phyloP scores from a whole-genome alignment of 1,140 invertebrate genomes.

The Riptortus pedestris region DNA sequence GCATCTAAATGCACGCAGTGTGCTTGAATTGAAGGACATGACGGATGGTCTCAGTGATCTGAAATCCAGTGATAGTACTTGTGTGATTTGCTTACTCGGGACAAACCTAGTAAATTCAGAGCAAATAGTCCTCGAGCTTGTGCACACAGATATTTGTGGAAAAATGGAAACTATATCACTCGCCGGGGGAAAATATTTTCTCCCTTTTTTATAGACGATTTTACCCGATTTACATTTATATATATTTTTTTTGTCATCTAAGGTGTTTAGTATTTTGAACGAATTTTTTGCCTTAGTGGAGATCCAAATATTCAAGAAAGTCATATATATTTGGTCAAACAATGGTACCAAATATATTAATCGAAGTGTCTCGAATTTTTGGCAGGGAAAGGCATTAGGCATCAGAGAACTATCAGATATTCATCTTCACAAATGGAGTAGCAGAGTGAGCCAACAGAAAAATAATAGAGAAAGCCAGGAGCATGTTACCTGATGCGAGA shows the following conservation, averaged over 20 bases:
- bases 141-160: neutral
- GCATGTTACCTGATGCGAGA: neutral
- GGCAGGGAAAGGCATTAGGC: neutral
- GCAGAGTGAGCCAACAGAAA: neutral
- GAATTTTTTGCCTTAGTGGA: neutral
- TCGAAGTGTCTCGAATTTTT: neutral
- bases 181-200: neutral
- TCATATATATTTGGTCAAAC: neutral
- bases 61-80: neutral
- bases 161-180: neutral
- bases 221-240: neutral
- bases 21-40: neutral
- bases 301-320: neutral
- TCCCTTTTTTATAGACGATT: neutral
- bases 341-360: neutral
- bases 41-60: neutral
- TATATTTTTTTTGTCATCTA: neutral
- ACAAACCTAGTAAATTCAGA: neutral
- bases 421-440: neutral
- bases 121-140: neutral
- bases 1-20: neutral
- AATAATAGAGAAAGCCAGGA: neutral
- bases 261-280: neutral
- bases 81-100: neutral
- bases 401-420: neutral